phyloP scores from a whole-genome alignment of 2,888 invertebrate species.

The Andrena marginata region DNA sequence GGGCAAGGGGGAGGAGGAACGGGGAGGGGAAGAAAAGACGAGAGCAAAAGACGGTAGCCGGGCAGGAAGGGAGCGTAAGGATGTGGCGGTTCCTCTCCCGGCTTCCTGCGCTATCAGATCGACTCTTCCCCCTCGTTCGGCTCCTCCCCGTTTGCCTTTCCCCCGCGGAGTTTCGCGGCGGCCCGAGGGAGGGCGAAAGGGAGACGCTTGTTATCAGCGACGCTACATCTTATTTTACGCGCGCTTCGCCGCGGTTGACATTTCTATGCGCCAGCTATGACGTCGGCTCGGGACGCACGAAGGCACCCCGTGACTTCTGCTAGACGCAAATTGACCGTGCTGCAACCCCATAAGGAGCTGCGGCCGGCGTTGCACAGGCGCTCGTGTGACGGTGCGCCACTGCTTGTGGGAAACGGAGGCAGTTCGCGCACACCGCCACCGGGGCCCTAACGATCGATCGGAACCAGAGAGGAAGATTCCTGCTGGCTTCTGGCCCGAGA shows the following conservation, averaged over 20 bases:
- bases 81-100: conserved; percentile 58
- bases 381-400: conserved; percentile 37
- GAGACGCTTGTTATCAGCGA: conserved; percentile 82
- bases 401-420: conserved; percentile 70
- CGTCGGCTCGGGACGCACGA: conserved; percentile 80
- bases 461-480: conserved; percentile 41
- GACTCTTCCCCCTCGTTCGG: conserved; percentile 55
- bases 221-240: conserved; percentile 85
- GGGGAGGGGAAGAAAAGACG: conserved; percentile 31
- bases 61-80: conserved; percentile 32
- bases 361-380: conserved; percentile 17
- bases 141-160: conserved; percentile 51
- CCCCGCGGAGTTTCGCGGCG: conserved; percentile 35
- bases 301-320: conserved; percentile 81
- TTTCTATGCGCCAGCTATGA: conserved; percentile 84
- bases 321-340: conserved; percentile 84
- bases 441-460: conserved; percentile 70
- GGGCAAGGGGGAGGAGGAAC: not conserved
- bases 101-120: conserved; percentile 75
- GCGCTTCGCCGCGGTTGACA: conserved; percentile 82
- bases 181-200: conserved; percentile 34
- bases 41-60: conserved; percentile 65
- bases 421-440: conserved; percentile 31
- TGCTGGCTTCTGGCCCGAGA: conserved; percentile 22
- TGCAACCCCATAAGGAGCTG: conserved; percentile 73